phyloP scores from a whole-genome alignment of 2,113 vertebrate genomes.

The Sander vitreus region DNA sequence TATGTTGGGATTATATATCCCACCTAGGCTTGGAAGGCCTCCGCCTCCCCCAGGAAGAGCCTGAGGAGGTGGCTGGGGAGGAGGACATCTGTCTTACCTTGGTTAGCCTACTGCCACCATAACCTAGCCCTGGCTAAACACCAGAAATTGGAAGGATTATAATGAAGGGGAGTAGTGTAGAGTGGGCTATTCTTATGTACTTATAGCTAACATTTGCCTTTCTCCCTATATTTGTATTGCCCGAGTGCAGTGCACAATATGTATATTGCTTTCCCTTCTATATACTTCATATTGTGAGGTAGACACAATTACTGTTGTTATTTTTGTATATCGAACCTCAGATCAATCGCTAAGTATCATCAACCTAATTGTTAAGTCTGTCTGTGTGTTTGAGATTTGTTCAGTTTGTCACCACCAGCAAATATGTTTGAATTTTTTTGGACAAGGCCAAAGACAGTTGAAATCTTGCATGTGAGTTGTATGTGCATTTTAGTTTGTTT shows the following conservation, averaged over 20 bases:
- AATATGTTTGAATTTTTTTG: conserved; percentile 1
- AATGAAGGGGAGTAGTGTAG: neutral
- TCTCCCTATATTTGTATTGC: neutral
- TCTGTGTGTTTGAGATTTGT: neutral
- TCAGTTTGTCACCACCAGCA: neutral
- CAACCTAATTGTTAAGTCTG: neutral
- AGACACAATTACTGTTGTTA: neutral
- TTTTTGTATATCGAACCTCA: neutral
- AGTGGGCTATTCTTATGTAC: neutral
- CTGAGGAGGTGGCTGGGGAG: conserved; percentile 11
- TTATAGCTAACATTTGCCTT: conserved; percentile 1
- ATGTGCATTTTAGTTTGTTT: neutral
- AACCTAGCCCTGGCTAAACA: conserved; percentile 22
- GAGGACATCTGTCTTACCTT: conserved; percentile 41
- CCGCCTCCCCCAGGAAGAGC: conserved; percentile 10
- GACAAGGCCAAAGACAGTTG: neutral
- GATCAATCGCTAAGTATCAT: neutral
- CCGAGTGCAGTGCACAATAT: neutral
- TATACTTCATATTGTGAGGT: neutral
- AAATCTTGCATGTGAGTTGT: no score
- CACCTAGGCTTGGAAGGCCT: conserved; percentile 37
- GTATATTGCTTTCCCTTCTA: neutral
- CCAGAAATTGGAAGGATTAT: conserved; percentile 12
- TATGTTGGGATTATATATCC: conserved; percentile 32
- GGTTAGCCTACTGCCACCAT: conserved; percentile 26